phyloP scores from a whole-genome alignment of 1,140 invertebrate genomes.

The Xylocopa sonorina region DNA sequence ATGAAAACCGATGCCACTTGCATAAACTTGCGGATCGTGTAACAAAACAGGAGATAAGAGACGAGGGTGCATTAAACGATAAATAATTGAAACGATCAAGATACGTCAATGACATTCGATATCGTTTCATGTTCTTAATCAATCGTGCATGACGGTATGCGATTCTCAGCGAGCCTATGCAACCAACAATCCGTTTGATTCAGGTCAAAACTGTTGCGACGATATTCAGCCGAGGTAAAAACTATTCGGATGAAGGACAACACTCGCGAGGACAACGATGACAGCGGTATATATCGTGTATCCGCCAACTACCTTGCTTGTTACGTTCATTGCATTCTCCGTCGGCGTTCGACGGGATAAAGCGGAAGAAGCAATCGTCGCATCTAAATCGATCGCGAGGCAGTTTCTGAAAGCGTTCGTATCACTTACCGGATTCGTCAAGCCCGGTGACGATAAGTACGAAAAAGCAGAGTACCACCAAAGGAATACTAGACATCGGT shows the following conservation, averaged over 20 bases:
- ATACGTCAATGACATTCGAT: conserved; percentile 21
- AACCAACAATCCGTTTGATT: neutral
- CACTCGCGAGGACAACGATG: neutral
- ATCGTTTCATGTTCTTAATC: conserved; percentile 35
- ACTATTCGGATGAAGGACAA: neutral
- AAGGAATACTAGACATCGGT: conserved; percentile 66
- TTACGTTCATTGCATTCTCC: conserved; percentile 12
- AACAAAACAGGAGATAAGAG: neutral
- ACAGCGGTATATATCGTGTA: conserved; percentile 21
- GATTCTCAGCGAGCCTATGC: conserved; percentile 1
- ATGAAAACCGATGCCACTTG: neutral
- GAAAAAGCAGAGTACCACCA: conserved; percentile 62
- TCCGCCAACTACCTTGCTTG: conserved; percentile 5
- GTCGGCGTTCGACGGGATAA: conserved; percentile 4
- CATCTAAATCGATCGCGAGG: neutral
- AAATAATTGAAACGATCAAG: conserved; percentile 32
- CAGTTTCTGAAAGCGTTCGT: neutral
- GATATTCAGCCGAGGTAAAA: neutral
- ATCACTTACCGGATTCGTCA: conserved; percentile 68
- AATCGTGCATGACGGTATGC: conserved; percentile 28
- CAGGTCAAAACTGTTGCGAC: neutral
- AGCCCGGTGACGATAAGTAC: conserved; percentile 59
- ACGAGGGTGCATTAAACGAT: neutral
- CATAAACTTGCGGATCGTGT: conserved; percentile 10
- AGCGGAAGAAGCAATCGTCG: neutral